phyloP scores from a whole-genome alignment of 2,797 vertebrate genomes.

The Danio albolineatus region DNA sequence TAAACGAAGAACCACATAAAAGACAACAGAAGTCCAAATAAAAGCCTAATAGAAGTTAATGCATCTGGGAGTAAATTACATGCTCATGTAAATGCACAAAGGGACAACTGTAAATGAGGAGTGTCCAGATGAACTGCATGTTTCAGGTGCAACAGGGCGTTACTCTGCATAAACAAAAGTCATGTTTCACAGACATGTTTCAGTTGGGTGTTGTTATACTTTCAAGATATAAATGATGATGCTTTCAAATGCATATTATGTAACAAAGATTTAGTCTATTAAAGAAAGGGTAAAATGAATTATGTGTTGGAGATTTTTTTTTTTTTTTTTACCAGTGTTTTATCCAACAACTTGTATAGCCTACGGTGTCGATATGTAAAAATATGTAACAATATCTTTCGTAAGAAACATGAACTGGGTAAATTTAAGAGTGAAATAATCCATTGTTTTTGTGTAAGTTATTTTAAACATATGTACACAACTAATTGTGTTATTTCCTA shows the following conservation, averaged over 20 bases:
- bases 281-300: background rate
- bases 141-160: conserved; percentile 33
- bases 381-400: no score
- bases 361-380: no score
- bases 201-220: background rate
- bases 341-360: no score
- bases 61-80: background rate
- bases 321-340: background rate
- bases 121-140: conserved; percentile 27
- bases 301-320: background rate
- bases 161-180: conserved; percentile 12
- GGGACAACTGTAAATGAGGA: background rate
- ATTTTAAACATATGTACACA: no score
- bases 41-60: background rate
- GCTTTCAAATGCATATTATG: background rate
- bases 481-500: no score
- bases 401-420: background rate
- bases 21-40: background rate
- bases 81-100: background rate
- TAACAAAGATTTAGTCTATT: background rate
- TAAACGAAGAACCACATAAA: background rate
- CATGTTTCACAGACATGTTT: conserved; percentile 19
- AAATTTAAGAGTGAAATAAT: background rate
- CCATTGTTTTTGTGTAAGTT: no score
- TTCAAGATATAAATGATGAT: background rate